Evolutionary conservation across 1,140 invertebrate species (phyloP).

Genomic region (Halyomorpha halys): DNA sequence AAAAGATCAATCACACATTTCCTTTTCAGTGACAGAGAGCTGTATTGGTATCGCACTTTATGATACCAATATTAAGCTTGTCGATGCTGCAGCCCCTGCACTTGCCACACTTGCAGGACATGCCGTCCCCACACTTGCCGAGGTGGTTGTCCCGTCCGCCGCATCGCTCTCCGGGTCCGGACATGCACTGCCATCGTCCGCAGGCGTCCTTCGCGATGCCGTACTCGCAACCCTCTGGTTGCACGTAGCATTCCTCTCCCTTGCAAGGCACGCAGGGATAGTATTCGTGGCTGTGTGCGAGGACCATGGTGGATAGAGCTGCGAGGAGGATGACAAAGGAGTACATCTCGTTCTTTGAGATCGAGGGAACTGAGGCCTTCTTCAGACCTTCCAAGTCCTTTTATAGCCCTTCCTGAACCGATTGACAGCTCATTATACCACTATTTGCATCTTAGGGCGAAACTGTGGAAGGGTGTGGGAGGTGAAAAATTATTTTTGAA

Average conservation of each 20-base stretch:
- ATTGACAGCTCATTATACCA: no score
- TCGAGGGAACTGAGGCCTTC: no score
- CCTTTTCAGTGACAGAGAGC: neutral
- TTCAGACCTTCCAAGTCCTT: no score
- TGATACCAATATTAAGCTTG: neutral
- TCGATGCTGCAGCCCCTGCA: constrained; percentile 31
- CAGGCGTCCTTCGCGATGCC: constrained; percentile 29
- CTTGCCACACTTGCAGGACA: constrained; percentile 32
- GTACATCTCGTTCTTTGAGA: no score
- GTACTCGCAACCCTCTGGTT: constrained; percentile 28
- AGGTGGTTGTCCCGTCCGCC: constrained; percentile 31
- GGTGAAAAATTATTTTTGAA: no score
- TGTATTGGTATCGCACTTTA: neutral
- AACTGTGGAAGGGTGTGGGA: no score
- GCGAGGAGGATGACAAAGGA: no score
- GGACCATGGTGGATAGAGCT: no score
- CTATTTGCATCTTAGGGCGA: no score
- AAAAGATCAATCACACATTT: no score
- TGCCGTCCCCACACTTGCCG: constrained; percentile 33
- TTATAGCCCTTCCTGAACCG: no score
- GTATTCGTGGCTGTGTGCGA: neutral
- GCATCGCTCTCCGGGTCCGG: constrained; percentile 31
- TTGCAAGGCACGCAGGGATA: constrained; percentile 24
- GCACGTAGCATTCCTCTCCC: constrained; percentile 27
- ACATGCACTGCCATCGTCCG: constrained; percentile 30